phyloP scores from a whole-genome alignment of 2,797 vertebrate genomes.

The Coranthus polyacanthus region DNA sequence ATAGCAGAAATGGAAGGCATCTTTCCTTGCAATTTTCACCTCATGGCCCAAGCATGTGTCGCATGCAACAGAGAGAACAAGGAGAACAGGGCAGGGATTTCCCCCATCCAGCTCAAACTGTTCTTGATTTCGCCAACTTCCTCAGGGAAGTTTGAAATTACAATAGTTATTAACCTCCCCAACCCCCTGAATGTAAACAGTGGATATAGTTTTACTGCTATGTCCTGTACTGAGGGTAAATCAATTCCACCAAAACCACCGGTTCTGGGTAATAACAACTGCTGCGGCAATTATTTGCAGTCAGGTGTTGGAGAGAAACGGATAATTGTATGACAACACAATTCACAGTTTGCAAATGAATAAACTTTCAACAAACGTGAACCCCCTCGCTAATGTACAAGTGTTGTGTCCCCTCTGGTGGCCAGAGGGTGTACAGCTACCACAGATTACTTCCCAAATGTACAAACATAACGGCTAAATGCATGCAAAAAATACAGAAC shows the following conservation, averaged over 20 bases:
- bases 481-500: slow-evolving; percentile 1
- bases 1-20: slow-evolving; percentile 72
- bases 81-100: slow-evolving; percentile 63
- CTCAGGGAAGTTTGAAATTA: slow-evolving; percentile 51
- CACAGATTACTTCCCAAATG: background rate
- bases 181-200: slow-evolving; percentile 11
- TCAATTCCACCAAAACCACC: background rate
- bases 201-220: slow-evolving; percentile 8
- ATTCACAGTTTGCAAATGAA: too few relatives aligned
- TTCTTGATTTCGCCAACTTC: slow-evolving; percentile 55
- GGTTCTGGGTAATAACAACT: background rate
- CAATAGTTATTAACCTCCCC: slow-evolving; percentile 24
- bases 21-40: slow-evolving; percentile 70
- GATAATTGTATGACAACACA: too few relatives aligned
- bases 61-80: slow-evolving; percentile 15
- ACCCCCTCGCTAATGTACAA: background rate
- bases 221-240: background rate
- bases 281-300: too few relatives aligned
- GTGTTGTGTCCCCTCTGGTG: slow-evolving; percentile 63
- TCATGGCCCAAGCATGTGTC: slow-evolving; percentile 60
- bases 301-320: too few relatives aligned
- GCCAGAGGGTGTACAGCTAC: slow-evolving; percentile 5
- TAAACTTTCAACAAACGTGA: too few relatives aligned
- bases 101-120: slow-evolving; percentile 62
- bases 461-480: slow-evolving; percentile 12